Percentiles rank a stretch among this genome's conserved stretches.
Evolutionary conservation across 2,888 invertebrate genomes (phyloP).

Genomic region (Orchesella flavescens): DNA sequence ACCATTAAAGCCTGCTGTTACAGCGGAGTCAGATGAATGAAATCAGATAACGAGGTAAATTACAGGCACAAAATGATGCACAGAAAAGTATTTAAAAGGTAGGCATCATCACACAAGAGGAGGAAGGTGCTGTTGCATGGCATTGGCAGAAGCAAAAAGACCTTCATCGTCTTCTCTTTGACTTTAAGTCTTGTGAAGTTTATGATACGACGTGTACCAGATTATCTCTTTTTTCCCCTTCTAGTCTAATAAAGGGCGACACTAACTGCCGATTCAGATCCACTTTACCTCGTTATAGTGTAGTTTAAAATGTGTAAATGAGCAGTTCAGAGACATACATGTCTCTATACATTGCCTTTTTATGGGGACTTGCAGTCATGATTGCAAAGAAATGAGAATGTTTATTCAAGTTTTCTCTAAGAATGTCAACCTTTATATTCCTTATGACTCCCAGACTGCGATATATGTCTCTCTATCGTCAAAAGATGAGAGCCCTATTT

Average conservation of each 20-base stretch:
- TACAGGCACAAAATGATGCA: slow-evolving; percentile 43
- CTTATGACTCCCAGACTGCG: slow-evolving; percentile 20
- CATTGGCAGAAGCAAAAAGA: slow-evolving; percentile 46
- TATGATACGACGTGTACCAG: slow-evolving; percentile 54
- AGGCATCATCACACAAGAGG: not conserved
- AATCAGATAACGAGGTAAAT: slow-evolving; percentile 60
- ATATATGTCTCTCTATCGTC: not conserved
- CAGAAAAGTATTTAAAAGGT: slow-evolving; percentile 5
- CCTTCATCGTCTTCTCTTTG: slow-evolving; percentile 21
- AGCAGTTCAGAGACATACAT: slow-evolving; percentile 50
- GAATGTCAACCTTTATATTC: slow-evolving; percentile 49
- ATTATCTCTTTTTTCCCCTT: slow-evolving; percentile 43
- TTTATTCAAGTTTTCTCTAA: slow-evolving; percentile 41
- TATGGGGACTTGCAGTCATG: slow-evolving; percentile 29
- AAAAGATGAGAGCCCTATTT: slow-evolving; percentile 10
- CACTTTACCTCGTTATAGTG: slow-evolving; percentile 63
- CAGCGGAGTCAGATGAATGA: slow-evolving; percentile 48
- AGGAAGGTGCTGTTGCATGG: slow-evolving; percentile 27
- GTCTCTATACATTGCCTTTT: slow-evolving; percentile 50
- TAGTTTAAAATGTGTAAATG: slow-evolving; percentile 64
- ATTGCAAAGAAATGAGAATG: slow-evolving; percentile 50
- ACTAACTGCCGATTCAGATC: slow-evolving; percentile 68
- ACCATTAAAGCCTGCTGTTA: slow-evolving; percentile 56
- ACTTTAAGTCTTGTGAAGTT: slow-evolving; percentile 29
- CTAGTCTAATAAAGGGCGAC: slow-evolving; percentile 65